Evolutionary conservation across 2,797 vertebrate genomes (phyloP).

Genomic region (Botia kubotai): DNA sequence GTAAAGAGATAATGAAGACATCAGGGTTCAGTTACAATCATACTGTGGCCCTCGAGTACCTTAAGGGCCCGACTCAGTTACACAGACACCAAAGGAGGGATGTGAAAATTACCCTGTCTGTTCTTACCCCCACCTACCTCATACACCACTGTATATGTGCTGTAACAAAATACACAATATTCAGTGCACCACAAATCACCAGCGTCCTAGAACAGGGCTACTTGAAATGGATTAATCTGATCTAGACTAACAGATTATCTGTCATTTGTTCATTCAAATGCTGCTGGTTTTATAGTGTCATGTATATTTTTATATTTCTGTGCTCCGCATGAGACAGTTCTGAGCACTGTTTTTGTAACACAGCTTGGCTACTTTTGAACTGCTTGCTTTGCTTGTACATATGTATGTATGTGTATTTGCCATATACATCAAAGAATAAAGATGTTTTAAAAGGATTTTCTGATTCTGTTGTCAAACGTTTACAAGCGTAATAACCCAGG

Average conservation of each 20-base stretch:
- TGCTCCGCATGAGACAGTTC: constrained; percentile 1
- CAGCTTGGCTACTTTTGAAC: constrained; percentile 39
- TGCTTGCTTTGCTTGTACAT: constrained; percentile 36
- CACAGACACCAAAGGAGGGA: constrained; percentile 25
- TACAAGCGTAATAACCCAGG: too few species aligned
- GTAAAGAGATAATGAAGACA: constrained; percentile 5
- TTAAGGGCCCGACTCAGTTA: constrained; percentile 23
- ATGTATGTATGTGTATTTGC: constrained; percentile 54
- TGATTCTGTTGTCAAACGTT: constrained; percentile 23
- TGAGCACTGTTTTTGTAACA: constrained; percentile 61
- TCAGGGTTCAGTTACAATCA: constrained; percentile 32
- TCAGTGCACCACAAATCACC: background rate
- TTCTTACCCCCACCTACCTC: background rate
- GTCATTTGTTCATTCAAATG: constrained; percentile 46
- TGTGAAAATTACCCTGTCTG: constrained; percentile 19
- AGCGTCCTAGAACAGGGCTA: background rate
- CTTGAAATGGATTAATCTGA: background rate
- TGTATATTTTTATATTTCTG: constrained; percentile 51
- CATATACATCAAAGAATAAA: constrained; percentile 66
- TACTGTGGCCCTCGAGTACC: constrained; percentile 7
- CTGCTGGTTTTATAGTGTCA: constrained; percentile 68
- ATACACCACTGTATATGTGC: background rate
- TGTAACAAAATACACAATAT: background rate
- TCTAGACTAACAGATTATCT: background rate
- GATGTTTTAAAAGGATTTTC: constrained; percentile 45